These are phyloP conservation scores for Champsocephalus gunnari DNA, from an alignment of 2,797 vertebrate species.

Conservation along the genomic window DNA sequence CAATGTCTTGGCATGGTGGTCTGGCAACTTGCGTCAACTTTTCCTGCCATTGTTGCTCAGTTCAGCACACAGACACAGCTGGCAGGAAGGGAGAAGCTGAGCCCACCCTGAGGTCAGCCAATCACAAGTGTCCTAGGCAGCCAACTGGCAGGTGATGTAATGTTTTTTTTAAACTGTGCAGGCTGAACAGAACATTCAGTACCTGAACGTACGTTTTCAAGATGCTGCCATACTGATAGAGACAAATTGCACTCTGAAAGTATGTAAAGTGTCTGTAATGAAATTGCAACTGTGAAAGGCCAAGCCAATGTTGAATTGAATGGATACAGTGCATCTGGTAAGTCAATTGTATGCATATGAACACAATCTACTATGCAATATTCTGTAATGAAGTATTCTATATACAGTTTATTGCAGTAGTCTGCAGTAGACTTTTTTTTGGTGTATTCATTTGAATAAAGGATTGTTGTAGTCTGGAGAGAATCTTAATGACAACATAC, in stretches of 20 bases:
- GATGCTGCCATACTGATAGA: background rate
- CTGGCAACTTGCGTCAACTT: slow-evolving; percentile 60
- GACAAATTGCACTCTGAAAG: background rate
- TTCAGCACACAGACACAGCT: slow-evolving; percentile 60
- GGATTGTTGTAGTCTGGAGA: background rate
- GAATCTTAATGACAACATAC: slow-evolving; percentile 18
- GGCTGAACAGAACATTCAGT: slow-evolving; percentile 13
- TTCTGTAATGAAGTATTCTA: background rate
- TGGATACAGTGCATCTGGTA: background rate
- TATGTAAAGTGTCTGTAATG: background rate
- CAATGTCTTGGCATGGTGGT: slow-evolving; percentile 69
- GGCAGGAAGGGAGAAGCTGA: slow-evolving; percentile 74
- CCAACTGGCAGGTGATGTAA: slow-evolving; percentile 56
- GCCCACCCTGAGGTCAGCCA: slow-evolving; percentile 61
- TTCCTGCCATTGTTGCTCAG: slow-evolving; percentile 83
- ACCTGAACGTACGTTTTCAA: background rate
- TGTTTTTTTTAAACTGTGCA: slow-evolving; percentile 27
- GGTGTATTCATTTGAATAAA: background rate
- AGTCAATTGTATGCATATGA: background rate
- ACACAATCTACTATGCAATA: background rate
- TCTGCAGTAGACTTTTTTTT: background rate
- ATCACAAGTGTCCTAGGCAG: slow-evolving; percentile 49
- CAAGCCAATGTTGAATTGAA: background rate
- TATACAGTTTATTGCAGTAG: background rate
- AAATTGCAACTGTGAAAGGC: background rate